Conservation (phyloP, 2,113 vertebrate genomes). For the Bos javanicus region DNA sequence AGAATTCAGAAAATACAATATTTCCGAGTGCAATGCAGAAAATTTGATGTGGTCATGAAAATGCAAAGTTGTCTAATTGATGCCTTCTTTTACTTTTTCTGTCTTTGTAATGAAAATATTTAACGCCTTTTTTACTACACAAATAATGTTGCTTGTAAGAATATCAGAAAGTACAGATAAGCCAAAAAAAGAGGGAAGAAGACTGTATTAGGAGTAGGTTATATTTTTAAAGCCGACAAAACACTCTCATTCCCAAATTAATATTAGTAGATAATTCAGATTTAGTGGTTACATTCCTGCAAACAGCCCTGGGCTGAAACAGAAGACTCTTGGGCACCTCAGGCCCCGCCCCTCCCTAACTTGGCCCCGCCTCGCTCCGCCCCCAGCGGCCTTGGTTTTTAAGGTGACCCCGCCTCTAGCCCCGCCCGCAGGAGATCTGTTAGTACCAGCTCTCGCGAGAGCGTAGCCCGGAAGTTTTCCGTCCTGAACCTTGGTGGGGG, state of each 20-base stretch:
- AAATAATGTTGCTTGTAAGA: neutral
- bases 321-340: rapidly evolving
- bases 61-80: neutral
- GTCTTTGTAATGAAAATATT: neutral
- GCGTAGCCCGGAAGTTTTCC: neutral
- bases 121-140: neutral
- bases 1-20: neutral
- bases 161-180: neutral
- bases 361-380: neutral
- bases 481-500: rapidly evolving
- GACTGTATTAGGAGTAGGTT: neutral
- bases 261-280: neutral
- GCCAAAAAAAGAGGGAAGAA: neutral
- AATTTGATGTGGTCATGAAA: neutral
- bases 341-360: rapidly evolving
- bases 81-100: neutral
- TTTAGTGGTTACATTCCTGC: no score
- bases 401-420: neutral
- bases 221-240: neutral
- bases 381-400: rapidly evolving
- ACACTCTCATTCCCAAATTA: neutral
- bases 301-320: rapidly evolving
- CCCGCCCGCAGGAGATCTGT: rapidly evolving
- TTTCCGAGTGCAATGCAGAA: neutral
- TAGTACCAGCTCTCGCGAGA: conserved; percentile 10